Evolutionary conservation across 2,888 invertebrate genomes (phyloP).

Genomic region (Rhabditoides inermis): DNA sequence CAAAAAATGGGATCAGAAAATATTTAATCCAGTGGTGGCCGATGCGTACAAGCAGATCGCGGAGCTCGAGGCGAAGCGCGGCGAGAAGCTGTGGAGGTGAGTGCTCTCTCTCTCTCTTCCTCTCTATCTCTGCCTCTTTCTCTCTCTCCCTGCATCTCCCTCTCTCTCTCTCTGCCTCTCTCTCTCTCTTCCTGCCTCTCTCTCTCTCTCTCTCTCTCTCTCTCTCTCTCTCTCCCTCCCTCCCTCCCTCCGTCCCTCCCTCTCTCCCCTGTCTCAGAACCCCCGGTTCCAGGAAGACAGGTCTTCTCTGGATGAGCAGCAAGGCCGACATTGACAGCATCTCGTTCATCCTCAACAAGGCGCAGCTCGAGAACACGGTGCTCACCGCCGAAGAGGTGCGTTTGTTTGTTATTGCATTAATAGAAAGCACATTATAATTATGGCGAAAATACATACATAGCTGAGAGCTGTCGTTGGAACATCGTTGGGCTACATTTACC

Average conservation of each 20-base stretch:
- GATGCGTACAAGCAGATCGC: slow-evolving; percentile 28
- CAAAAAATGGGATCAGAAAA: too few relatives aligned
- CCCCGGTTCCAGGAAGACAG: slow-evolving; percentile 28
- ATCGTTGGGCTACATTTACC: too few relatives aligned
- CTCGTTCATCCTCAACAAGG: slow-evolving; percentile 11
- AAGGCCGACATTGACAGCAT: slow-evolving; percentile 8
- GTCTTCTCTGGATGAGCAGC: slow-evolving; percentile 21
- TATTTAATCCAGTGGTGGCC: slow-evolving; percentile 21
- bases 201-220: slow-evolving; percentile 2
- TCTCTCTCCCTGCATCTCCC: not conserved
- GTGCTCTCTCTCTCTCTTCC: too few relatives aligned
- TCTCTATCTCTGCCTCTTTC: too few relatives aligned
- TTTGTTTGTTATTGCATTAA: too few relatives aligned
- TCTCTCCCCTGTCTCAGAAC: too few relatives aligned
- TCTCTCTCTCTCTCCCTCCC: not conserved
- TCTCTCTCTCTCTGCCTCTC: not conserved
- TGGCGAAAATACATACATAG: too few relatives aligned
- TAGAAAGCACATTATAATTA: too few relatives aligned
- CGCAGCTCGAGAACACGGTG: too few relatives aligned
- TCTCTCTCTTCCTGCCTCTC: not conserved
- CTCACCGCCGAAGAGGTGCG: too few relatives aligned
- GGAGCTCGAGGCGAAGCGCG: slow-evolving; percentile 22
- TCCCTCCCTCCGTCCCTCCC: not conserved
- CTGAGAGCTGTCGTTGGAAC: too few relatives aligned
- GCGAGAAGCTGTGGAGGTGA: slow-evolving; percentile 28